Conservation (phyloP, 2,888 invertebrate genomes). For the Palloptera scutellata region DNA sequence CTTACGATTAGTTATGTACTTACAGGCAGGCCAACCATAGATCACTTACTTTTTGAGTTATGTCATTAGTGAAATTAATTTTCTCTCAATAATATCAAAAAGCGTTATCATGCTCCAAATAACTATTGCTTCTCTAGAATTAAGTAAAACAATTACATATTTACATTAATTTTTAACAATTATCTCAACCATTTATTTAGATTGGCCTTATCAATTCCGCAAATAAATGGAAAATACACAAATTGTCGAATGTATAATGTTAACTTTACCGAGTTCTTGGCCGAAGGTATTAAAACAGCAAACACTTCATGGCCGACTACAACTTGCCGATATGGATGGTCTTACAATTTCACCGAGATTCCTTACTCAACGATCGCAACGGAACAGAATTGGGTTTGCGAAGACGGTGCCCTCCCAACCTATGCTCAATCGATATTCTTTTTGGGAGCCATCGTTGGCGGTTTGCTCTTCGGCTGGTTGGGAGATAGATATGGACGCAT, state of each 20-base stretch:
- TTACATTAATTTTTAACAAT: too few species aligned
- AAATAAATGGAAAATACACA: slow-evolving; percentile 68
- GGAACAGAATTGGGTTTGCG: slow-evolving; percentile 89
- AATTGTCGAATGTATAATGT: slow-evolving; percentile 81
- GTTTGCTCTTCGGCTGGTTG: slow-evolving; percentile 85
- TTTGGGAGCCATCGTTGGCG: slow-evolving; percentile 86
- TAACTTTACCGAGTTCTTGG: slow-evolving; percentile 73
- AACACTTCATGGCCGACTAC: slow-evolving; percentile 76
- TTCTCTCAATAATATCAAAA: too few species aligned
- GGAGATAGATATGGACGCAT: slow-evolving; percentile 87
- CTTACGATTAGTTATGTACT: too few species aligned
- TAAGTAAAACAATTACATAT: too few species aligned
- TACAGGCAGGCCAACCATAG: too few species aligned
- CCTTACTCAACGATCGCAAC: slow-evolving; percentile 86
- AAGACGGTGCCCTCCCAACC: slow-evolving; percentile 77
- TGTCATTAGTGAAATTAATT: too few species aligned
- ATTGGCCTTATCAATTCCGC: slow-evolving; percentile 76
- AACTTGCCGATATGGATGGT: slow-evolving; percentile 80
- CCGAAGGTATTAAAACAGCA: slow-evolving; percentile 69
- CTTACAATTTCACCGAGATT: slow-evolving; percentile 81
- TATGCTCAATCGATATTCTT: slow-evolving; percentile 87
- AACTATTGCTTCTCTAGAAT: too few species aligned
- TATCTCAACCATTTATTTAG: too few species aligned
- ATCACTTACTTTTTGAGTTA: too few species aligned
- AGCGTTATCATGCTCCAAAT: too few species aligned